Base-by-base conservation (phyloP, 2,888 invertebrate genomes). In the Heteromyza rotundicornis region DNA sequence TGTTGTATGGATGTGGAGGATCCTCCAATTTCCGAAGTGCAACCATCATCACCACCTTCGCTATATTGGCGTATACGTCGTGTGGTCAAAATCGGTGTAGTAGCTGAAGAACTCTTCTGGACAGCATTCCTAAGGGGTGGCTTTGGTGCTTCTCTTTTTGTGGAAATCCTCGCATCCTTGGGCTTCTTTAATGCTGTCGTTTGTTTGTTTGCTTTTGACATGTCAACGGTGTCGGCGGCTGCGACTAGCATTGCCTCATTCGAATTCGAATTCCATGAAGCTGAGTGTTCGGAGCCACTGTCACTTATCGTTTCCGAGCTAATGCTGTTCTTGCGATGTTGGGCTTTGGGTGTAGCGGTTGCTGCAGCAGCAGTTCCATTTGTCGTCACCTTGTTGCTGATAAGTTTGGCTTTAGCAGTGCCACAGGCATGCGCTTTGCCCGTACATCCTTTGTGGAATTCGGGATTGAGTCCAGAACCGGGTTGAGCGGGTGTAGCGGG, bases 341-440 rank as follows among this genome's bases (percentile, higher is more conserved):
- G 23, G 12, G 49, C 52, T 7, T 40, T 57, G 59, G 49, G 58
- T 36, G 40, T 56, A 52, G 52, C 36, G 12, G 54, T 49, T 57
- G 63, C 55, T 44, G 62, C 55, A 40, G 67, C 63, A 44, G 65
- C 60, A 60, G 63, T 66, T 57, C 65, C 65, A 52, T 67, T 64
- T 54, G 66, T 64, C 20, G 60, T 60, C 59, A 52, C 68, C 7
- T 56, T 61, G 35, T 60, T 65, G 16, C 67, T 59, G 54, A 71
- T 56, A 8, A 40, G 55, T 53, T 75, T 77, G 2, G 79, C 71
- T 65, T 82, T 82, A 57, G 76, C 72, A 32, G 82, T 82, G 54
- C 92, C 92, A 70, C 89, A 88, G 12, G 91, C 92, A 77, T 92
- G 92, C 1, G 90, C 88, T 74, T 89, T 89, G 27, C 92, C 92